Conservation (phyloP, 2,797 vertebrate genomes). For the Brachymystax lenok region DNA sequence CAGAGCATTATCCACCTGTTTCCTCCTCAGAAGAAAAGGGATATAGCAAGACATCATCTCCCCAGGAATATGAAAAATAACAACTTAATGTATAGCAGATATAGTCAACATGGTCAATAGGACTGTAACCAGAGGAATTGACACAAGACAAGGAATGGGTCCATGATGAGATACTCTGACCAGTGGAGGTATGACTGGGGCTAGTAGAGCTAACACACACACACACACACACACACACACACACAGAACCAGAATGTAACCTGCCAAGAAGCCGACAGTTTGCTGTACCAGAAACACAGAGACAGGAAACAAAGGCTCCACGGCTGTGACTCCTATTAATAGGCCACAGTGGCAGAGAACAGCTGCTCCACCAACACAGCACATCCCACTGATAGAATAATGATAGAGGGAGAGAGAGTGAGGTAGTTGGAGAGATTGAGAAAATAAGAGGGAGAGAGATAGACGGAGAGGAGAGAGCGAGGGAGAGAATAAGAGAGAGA, state of each 20-base stretch:
- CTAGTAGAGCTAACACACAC: neutral
- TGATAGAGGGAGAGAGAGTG: conserved; percentile 46
- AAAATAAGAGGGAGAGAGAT: neutral
- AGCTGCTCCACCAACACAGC: conserved; percentile 74
- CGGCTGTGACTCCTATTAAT: conserved; percentile 74
- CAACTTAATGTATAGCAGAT: neutral
- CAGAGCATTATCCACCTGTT: conserved; percentile 12
- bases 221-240: neutral
- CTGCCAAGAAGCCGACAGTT: conserved; percentile 27
- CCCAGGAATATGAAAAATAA: neutral
- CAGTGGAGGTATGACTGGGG: neutral
- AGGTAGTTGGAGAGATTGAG: neutral
- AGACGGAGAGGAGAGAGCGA: neutral
- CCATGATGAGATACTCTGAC: neutral
- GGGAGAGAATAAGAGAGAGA: neutral
- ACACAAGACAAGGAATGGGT: neutral
- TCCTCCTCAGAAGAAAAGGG: conserved; percentile 10
- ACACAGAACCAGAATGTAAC: conserved; percentile 31
- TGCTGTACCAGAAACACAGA: conserved; percentile 47
- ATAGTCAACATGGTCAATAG: neutral
- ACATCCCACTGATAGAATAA: conserved; percentile 74
- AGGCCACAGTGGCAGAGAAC: conserved; percentile 74
- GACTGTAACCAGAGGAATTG: neutral
- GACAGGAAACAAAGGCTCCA: conserved; percentile 66
- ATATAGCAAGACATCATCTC: neutral